Conservation (phyloP, 2,888 invertebrate genomes). For the Archips xylosteana region DNA sequence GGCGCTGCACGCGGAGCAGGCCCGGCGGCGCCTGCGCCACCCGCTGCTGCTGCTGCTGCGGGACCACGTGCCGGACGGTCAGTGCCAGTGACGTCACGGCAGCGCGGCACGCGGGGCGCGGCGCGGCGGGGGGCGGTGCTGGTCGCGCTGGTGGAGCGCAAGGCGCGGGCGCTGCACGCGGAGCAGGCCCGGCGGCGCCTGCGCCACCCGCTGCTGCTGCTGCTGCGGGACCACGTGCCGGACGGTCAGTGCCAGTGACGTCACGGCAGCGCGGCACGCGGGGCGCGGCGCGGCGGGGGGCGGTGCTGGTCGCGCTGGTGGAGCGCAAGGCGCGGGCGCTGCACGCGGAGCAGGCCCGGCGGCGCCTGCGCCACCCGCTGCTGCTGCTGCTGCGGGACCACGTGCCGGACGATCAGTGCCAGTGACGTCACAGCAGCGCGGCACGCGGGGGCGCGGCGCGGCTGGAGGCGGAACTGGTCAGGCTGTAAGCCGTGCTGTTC, state of each 20-base stretch:
- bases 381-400: slow-evolving; percentile 75
- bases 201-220: slow-evolving; percentile 69
- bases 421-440: not conserved
- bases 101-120: not conserved
- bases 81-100: slow-evolving; percentile 39
- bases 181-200: slow-evolving; percentile 83
- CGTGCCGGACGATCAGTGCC: slow-evolving; percentile 71
- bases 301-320: no score
- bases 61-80: slow-evolving; percentile 77
- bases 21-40: slow-evolving; percentile 74
- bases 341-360: no score
- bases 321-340: no score
- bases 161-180: slow-evolving; percentile 66
- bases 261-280: not conserved
- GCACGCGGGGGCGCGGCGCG: no score
- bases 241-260: slow-evolving; percentile 62
- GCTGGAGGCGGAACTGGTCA: no score
- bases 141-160: not conserved
- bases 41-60: slow-evolving; percentile 75
- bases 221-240: slow-evolving; percentile 75
- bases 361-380: slow-evolving; percentile 68
- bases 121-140: slow-evolving; percentile 46
- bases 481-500: no score
- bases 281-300: no score
- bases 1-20: slow-evolving; percentile 84